Conservation (phyloP, 64 coral and sea anemone species). For the Stichodactyla helianthus region DNA sequence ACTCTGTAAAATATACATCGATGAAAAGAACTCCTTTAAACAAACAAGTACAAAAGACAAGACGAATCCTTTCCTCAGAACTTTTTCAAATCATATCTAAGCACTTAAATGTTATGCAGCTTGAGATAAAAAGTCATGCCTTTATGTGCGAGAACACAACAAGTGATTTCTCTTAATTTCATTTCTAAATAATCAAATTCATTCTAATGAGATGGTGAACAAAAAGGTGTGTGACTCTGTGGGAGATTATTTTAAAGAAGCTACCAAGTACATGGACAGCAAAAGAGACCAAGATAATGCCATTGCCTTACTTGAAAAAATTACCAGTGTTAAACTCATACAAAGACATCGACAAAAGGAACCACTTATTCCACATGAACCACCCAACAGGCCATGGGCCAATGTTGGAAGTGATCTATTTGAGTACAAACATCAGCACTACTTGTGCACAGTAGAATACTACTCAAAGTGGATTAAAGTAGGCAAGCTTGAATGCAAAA, state of each 20-base stretch:
- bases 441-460: no score
- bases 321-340: conserved; percentile 53
- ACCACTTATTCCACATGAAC: no score
- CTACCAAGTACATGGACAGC: conserved; percentile 41
- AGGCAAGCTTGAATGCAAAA: no score
- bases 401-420: no score
- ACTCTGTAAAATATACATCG: conserved; percentile 33
- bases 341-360: no score
- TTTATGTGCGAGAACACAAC: conserved; percentile 40
- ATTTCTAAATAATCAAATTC: conserved; percentile 25
- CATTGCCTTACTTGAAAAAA: conserved; percentile 36
- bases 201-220: conserved; percentile 19
- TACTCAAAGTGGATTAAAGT: no score
- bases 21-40: neutral
- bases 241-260: conserved; percentile 42
- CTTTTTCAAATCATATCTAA: conserved; percentile 40
- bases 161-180: conserved; percentile 39
- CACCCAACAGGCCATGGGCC: no score
- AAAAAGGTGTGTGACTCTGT: conserved; percentile 11
- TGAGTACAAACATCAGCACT: no score
- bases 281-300: conserved; percentile 52
- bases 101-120: conserved; percentile 57
- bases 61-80: conserved; percentile 40
- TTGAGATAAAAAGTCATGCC: conserved; percentile 35
- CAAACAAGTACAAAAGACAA: conserved; percentile 15